Evolutionary conservation across 2,797 vertebrate genomes (phyloP).

Genomic region (Notamacropus eugenii): DNA sequence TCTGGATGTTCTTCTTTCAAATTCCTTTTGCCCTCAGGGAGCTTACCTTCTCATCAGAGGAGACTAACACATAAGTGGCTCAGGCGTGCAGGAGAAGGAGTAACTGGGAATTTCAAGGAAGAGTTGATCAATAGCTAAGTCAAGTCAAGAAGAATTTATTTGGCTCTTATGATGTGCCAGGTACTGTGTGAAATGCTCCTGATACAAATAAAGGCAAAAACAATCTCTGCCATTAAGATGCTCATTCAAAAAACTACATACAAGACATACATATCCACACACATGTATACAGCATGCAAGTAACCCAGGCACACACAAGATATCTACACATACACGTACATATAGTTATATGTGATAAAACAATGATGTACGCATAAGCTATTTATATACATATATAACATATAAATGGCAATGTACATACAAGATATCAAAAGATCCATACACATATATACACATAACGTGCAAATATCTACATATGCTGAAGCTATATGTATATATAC

Average conservation of each 20-base stretch:
- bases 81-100: not conserved
- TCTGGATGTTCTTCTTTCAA: not conserved
- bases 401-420: not conserved
- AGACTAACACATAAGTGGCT: not conserved
- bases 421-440: not conserved
- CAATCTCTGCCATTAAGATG: not conserved
- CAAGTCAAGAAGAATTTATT: not conserved
- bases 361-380: not conserved
- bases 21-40: not conserved
- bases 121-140: not conserved
- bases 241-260: not conserved
- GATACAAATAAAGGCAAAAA: not conserved
- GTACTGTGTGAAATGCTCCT: not conserved
- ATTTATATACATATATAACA: not conserved
- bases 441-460: not conserved
- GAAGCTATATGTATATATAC: not conserved
- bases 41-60: not conserved
- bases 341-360: not conserved
- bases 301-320: not conserved
- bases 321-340: not conserved
- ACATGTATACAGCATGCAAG: not conserved
- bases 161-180: not conserved
- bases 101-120: not conserved
- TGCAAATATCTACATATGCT: no score
- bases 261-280: not conserved